Evolutionary conservation across 2,797 vertebrate genomes (phyloP).

Genomic region (Acanthurus leucopareius): DNA sequence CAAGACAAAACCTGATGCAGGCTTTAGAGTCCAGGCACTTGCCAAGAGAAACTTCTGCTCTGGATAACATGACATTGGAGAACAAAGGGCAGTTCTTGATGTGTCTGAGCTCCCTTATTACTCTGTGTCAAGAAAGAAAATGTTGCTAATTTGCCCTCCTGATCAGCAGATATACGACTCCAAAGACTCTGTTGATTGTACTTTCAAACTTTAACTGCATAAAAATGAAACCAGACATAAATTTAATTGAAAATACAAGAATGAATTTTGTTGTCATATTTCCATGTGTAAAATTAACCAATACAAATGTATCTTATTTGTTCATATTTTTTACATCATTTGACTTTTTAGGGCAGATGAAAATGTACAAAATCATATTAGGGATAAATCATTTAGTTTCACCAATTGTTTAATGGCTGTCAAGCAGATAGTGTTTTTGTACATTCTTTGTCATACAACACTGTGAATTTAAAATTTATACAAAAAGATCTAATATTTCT

Average conservation of each 20-base stretch:
- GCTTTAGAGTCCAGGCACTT: conserved; percentile 28
- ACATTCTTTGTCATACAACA: background rate
- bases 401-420: too few species aligned
- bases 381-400: background rate
- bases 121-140: conserved; percentile 40
- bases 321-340: background rate
- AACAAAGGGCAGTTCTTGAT: conserved; percentile 73
- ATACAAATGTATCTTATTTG: background rate
- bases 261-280: background rate
- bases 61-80: conserved; percentile 72
- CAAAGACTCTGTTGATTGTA: background rate
- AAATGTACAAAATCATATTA: background rate
- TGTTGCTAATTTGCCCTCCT: conserved; percentile 24
- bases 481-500: background rate
- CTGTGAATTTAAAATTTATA: background rate
- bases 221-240: background rate
- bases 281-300: background rate
- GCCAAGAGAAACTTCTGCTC: conserved; percentile 81
- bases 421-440: background rate
- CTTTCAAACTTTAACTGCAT: background rate
- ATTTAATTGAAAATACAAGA: background rate
- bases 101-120: conserved; percentile 59
- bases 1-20: conserved; percentile 74
- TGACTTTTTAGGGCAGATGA: background rate
- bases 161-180: conserved; percentile 26